Evolutionary conservation across 2,113 vertebrate species (phyloP).

Genomic region (Rhineura floridana): DNA sequence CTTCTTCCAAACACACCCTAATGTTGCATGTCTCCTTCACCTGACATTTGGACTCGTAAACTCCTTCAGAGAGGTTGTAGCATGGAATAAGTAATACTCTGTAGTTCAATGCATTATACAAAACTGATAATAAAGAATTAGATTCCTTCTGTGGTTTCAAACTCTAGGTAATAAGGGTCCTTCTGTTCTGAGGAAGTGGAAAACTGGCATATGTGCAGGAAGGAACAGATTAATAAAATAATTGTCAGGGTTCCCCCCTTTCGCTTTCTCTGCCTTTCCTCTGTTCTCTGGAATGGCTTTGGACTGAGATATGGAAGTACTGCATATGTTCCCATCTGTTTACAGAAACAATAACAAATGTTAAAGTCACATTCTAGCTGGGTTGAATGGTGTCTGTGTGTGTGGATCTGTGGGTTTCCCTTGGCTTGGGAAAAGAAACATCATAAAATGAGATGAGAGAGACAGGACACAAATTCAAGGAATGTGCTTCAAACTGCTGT

Average conservation of each 20-base stretch:
- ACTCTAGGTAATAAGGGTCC: slow-evolving; percentile 34
- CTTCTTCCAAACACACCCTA: too few relatives aligned
- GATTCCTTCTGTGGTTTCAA: not conserved
- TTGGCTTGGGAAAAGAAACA: not conserved
- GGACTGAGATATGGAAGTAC: not conserved
- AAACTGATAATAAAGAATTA: not conserved
- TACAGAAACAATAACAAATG: too few relatives aligned
- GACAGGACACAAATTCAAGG: not conserved
- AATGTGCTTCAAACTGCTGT: not conserved
- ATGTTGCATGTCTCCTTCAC: not conserved
- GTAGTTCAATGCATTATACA: not conserved
- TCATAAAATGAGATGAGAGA: not conserved
- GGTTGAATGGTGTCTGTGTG: not conserved
- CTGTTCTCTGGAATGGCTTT: not conserved
- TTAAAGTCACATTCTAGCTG: too few relatives aligned
- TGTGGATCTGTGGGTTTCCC: not conserved
- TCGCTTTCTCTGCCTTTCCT: slow-evolving; percentile 8
- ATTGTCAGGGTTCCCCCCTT: slow-evolving; percentile 45
- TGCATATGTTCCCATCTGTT: too few relatives aligned
- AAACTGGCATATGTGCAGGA: slow-evolving; percentile 46
- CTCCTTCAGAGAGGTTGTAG: not conserved
- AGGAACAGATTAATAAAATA: slow-evolving; percentile 50
- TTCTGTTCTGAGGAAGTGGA: slow-evolving; percentile 1
- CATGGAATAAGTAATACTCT: not conserved
- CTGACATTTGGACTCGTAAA: not conserved